These are phyloP conservation scores for Lutraria lutraria DNA, from an alignment of 2,888 invertebrate species.

Conservation along the genomic window DNA sequence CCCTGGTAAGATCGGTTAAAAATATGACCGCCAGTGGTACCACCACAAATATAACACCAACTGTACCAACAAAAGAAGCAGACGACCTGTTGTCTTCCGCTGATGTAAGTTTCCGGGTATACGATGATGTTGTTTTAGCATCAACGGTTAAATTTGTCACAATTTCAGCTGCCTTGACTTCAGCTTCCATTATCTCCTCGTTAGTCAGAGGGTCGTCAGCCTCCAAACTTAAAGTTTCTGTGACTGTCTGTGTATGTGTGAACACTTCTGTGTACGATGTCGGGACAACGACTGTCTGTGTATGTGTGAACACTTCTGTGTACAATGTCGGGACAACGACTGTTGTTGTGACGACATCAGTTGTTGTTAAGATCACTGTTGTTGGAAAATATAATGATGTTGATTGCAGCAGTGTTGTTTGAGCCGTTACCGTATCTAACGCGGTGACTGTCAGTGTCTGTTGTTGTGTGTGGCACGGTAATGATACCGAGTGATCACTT, in stretches of 20 bases:
- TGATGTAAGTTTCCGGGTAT: not conserved
- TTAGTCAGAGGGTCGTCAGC: not conserved
- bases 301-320: not conserved
- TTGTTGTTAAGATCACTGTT: no score
- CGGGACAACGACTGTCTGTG: not conserved
- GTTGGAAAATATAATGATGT: not conserved
- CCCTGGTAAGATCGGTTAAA: not conserved
- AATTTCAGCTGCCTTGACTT: not conserved
- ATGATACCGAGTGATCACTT: not conserved
- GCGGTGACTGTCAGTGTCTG: not conserved
- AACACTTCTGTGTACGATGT: not conserved
- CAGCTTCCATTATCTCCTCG: not conserved
- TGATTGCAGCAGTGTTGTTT: not conserved
- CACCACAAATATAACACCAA: conserved; percentile 1
- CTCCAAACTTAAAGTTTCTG: not conserved
- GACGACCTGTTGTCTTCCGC: not conserved
- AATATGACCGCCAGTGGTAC: not conserved
- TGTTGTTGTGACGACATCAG: no score
- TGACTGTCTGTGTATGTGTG: not conserved
- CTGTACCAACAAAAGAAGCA: not conserved
- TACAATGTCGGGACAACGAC: not conserved
- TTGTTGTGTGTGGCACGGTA: not conserved
- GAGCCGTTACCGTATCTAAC: not conserved
- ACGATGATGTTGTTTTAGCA: not conserved
- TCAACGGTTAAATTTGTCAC: conserved; percentile 2